Conservation (phyloP, 2,888 invertebrate genomes). For the Polydrusus tereticollis region DNA sequence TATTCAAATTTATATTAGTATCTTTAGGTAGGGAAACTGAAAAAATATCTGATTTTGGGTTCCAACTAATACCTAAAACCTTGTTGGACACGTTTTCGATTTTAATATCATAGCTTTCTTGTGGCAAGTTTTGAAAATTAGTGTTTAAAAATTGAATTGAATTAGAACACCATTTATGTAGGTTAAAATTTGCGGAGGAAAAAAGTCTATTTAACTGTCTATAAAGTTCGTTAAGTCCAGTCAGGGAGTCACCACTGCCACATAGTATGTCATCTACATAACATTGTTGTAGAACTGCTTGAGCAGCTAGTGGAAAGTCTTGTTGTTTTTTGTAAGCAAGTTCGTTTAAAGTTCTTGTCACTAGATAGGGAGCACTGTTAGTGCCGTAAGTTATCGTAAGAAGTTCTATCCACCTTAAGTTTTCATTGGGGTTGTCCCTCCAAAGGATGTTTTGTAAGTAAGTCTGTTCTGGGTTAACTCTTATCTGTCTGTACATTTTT, state of each 20-base stretch:
- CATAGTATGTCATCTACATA: too few relatives aligned
- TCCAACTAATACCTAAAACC: slow-evolving; percentile 34
- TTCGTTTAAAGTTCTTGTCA: slow-evolving; percentile 31
- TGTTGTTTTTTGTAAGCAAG: slow-evolving; percentile 9
- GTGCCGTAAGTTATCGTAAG: slow-evolving; percentile 39
- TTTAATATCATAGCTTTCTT: too few relatives aligned
- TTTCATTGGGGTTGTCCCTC: slow-evolving; percentile 23
- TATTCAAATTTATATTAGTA: neutral
- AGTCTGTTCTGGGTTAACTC: slow-evolving; percentile 5
- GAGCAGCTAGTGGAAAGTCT: neutral
- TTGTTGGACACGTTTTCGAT: slow-evolving; percentile 30
- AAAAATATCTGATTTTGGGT: slow-evolving; percentile 34
- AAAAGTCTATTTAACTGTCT: neutral
- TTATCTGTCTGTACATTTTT: too few relatives aligned
- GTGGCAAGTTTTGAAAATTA: neutral
- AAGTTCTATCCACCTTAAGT: neutral
- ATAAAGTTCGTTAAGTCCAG: neutral
- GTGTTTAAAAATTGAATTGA: neutral
- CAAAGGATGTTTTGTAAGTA: slow-evolving; percentile 42
- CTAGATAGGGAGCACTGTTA: slow-evolving; percentile 33
- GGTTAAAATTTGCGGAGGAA: slow-evolving; percentile 13
- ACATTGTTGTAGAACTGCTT: neutral
- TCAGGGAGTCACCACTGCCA: too few relatives aligned
- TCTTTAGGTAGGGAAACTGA: slow-evolving; percentile 24
- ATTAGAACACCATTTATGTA: slow-evolving; percentile 46